A percentile compares a stretch with the other conserved stretches of the same genome.
These are phyloP conservation scores for Chamaetylas fuelleborni DNA, from an alignment of 2,113 vertebrate genomes.

Conservation along the genomic window DNA sequence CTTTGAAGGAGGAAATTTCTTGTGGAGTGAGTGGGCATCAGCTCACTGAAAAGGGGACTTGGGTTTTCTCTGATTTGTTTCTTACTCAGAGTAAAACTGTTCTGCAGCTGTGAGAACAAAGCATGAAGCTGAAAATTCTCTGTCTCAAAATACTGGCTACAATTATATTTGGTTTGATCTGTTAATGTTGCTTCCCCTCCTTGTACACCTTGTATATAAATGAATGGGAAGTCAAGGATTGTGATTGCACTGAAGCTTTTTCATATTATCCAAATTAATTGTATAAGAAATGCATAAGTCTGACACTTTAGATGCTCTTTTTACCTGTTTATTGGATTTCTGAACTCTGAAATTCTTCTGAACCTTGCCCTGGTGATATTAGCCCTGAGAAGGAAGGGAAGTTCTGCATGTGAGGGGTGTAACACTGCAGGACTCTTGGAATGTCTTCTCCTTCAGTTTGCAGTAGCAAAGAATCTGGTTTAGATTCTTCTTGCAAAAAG, in stretches of 20 bases:
- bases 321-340: not conserved
- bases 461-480: not conserved
- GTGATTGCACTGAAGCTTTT: not conserved
- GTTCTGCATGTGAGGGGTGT: not conserved
- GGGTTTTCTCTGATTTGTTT: not conserved
- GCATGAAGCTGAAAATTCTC: not conserved
- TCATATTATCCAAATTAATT: not conserved
- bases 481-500: not conserved
- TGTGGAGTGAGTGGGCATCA: accelerated
- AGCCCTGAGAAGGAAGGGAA: not conserved
- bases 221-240: not conserved
- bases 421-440: not conserved
- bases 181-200: not conserved
- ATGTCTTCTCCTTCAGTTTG: not conserved
- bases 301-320: not conserved
- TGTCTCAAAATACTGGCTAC: not conserved
- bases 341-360: not conserved
- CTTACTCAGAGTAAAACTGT: not conserved
- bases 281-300: not conserved
- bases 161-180: accelerated
- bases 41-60: not conserved
- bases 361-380: not conserved
- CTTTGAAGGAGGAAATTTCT: not conserved
- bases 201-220: not conserved
- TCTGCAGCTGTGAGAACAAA: not conserved